Percentiles rank a stretch among this genome's conserved stretches.
Conservation (phyloP, 2,113 vertebrate species). For the Danionella cerebrum region DNA sequence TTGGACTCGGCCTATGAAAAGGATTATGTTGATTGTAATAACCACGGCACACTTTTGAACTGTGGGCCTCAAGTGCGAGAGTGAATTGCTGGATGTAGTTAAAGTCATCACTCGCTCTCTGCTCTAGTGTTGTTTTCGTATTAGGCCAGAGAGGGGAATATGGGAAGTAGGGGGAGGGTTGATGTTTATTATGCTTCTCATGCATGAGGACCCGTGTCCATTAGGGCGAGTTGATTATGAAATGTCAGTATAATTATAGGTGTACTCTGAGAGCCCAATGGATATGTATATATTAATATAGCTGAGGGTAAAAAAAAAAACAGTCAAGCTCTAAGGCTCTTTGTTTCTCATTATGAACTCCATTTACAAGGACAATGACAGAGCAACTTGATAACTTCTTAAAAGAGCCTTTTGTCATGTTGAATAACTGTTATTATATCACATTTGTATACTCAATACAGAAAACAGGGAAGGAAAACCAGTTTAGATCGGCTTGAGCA, state of each 20-base stretch:
- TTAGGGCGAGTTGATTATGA: conserved; percentile 24
- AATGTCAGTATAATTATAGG: conserved; percentile 35
- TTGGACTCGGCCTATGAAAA: conserved; percentile 34
- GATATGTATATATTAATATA: neutral
- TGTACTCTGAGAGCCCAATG: neutral
- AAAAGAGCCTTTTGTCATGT: too few species aligned
- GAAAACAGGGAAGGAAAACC: too few species aligned
- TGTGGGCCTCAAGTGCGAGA: neutral
- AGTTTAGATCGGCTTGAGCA: too few species aligned
- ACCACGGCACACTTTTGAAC: conserved; percentile 7
- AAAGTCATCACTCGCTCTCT: neutral
- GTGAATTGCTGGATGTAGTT: neutral
- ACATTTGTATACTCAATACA: too few species aligned
- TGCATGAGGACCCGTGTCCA: neutral
- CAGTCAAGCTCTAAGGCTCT: too few species aligned
- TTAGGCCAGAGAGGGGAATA: neutral
- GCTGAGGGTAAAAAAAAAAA: too few species aligned
- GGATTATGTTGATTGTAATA: conserved; percentile 41
- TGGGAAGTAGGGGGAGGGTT: neutral
- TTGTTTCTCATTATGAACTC: too few species aligned
- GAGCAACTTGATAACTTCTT: too few species aligned
- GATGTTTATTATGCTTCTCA: conserved; percentile 24
- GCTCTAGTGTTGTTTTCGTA: neutral
- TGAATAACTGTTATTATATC: too few species aligned
- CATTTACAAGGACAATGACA: too few species aligned